phyloP scores from a whole-genome alignment of 2,113 vertebrate species.

The Motacilla tschutschensis region DNA sequence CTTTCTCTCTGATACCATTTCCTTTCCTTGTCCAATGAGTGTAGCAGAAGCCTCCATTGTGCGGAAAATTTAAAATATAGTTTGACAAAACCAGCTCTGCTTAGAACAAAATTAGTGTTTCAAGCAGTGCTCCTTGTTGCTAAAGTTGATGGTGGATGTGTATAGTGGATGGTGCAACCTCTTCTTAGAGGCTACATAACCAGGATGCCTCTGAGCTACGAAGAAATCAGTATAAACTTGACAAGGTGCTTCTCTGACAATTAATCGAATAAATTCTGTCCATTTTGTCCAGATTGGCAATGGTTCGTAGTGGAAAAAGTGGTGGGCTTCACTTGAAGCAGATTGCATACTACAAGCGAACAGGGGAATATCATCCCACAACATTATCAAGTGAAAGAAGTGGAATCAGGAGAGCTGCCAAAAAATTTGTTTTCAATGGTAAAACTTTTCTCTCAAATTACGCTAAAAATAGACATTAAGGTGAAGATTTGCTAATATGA shows the following conservation, averaged over 20 bases:
- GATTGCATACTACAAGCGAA: constrained; percentile 73
- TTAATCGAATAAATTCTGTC: neutral
- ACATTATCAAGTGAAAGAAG: constrained; percentile 74
- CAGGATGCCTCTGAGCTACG: neutral
- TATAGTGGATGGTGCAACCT: neutral
- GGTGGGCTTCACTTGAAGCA: constrained; percentile 76
- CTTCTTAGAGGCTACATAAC: neutral
- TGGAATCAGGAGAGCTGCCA: constrained; percentile 77
- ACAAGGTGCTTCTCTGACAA: neutral
- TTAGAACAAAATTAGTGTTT: neutral
- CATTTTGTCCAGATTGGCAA: constrained; percentile 48
- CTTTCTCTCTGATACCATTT: neutral
- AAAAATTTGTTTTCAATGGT: constrained; percentile 77
- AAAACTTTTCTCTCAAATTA: neutral
- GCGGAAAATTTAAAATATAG: neutral
- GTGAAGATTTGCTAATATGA: neutral
- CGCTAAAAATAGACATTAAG: neutral
- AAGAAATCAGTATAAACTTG: neutral
- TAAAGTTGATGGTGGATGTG: neutral
- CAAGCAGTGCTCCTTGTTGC: neutral
- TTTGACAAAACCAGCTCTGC: neutral
- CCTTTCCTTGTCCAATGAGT: fast-evolving
- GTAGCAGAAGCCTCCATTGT: neutral
- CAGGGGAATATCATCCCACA: constrained; percentile 72
- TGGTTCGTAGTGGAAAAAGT: constrained; percentile 77